A percentile compares a stretch with the other conserved stretches of the same genome.
phyloP scores from a whole-genome alignment of 2,888 invertebrate species.

The Diogma glabrata region DNA sequence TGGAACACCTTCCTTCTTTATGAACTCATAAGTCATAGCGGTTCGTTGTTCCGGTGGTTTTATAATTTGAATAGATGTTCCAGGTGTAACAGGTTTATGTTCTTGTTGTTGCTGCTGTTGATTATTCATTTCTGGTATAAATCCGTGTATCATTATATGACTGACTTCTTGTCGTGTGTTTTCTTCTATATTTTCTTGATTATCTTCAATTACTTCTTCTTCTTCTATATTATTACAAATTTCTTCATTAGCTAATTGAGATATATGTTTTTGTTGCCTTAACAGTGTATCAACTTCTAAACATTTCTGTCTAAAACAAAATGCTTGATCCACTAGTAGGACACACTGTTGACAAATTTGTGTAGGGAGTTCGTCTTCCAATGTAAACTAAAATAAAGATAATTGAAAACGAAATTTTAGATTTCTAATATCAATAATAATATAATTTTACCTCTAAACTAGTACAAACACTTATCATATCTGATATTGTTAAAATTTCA shows the following conservation, averaged over 20 bases:
- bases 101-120: background rate
- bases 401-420: slow-evolving; percentile 5
- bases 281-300: slow-evolving; percentile 25
- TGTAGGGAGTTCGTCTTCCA: slow-evolving; percentile 26
- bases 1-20: background rate
- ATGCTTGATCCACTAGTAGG: slow-evolving; percentile 21
- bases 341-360: slow-evolving; percentile 28
- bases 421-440: slow-evolving; percentile 1
- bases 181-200: background rate
- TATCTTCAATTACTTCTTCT: background rate
- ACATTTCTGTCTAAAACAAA: slow-evolving; percentile 27
- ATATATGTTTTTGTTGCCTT: slow-evolving; percentile 13
- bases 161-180: background rate
- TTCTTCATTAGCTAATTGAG: slow-evolving; percentile 2
- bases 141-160: slow-evolving; percentile 7
- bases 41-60: slow-evolving; percentile 2
- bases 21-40: slow-evolving; percentile 4
- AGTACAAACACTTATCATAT: slow-evolving; percentile 25
- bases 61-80: background rate
- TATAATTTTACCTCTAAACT: slow-evolving; percentile 20
- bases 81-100: background rate
- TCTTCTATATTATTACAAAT: slow-evolving; percentile 3
- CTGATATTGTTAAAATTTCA: slow-evolving; percentile 27
- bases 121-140: slow-evolving; percentile 6
- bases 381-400: slow-evolving; percentile 18